Base-by-base conservation (phyloP, 2,113 vertebrate genomes). In the Gymnobelideus leadbeateri region DNA sequence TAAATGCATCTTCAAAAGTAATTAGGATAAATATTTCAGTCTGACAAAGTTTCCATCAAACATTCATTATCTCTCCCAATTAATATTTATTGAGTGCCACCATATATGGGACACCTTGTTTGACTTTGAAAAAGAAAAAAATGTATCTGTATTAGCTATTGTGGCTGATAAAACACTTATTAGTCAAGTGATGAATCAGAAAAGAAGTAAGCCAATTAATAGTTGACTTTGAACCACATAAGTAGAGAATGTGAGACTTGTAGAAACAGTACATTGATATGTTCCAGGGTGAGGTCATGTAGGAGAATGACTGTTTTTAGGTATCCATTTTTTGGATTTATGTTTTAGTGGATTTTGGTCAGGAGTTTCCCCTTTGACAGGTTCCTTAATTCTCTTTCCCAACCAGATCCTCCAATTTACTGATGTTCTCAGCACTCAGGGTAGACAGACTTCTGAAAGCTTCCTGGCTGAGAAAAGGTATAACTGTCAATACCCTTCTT, bases 81-180 rank as follows among this genome's bases (percentile, higher is more conserved):
- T 92, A 91, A 91, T 96, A 96, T 94, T 96, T 96, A 96, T 57
- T 93, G 50, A 57, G 47, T 95, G 46, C 68, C 61, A 57, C 94
- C 89, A 5, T 43, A 43, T 84, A 23, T 84, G 43, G 19, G 19
- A 91, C 16, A 89, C 95, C 92, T 94, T 97, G 51, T 31, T 93
- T 94, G 31, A 46, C 89, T 91, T 95, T 95, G 57, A 91, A 93
- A 94, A 51, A 89, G 92, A 96, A 95, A 93, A 12, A 94, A 97
- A 96, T 68, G 19, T 89, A 94, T 94, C 23, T 68, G 28, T n/a
- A 95, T 93, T 95, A 37, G 96, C 94, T 92, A 52, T 96, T 90
- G 92, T 55, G 89, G 31, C 90, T 96, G 91, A 95, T 94, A 26
- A 96, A 97, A 97, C 91, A 94, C 52, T 95, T 96, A 46, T 92